Evolutionary conservation across 2,888 invertebrate species (phyloP).

Genomic region (Geotrupes spiniger): DNA sequence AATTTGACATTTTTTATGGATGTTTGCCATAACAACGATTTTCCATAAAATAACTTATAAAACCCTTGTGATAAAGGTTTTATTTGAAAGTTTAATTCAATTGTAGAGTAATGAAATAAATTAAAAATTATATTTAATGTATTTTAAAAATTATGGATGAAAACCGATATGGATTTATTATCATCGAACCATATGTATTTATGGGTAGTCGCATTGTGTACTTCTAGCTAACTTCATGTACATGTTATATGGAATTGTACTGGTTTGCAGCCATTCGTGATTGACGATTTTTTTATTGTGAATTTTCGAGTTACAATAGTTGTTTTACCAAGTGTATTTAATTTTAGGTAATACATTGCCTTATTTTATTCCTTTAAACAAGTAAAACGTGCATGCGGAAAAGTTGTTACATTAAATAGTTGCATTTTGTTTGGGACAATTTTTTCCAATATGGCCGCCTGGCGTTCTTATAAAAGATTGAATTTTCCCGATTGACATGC

Average conservation of each 20-base stretch:
- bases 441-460: constrained; percentile 33
- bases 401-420: constrained; percentile 15
- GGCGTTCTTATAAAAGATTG: constrained; percentile 31
- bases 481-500: constrained; percentile 14
- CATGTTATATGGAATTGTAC: background rate
- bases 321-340: constrained; percentile 11
- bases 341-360: constrained; percentile 18
- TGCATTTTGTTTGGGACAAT: constrained; percentile 23
- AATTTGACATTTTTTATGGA: too few species aligned
- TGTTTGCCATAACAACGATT: too few species aligned
- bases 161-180: too few species aligned
- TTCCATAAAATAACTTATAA: too few species aligned
- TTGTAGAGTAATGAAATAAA: too few species aligned
- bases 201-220: too few species aligned
- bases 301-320: constrained; percentile 15
- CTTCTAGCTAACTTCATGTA: too few species aligned
- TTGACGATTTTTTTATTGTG: constrained; percentile 17
- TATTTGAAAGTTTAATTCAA: too few species aligned
- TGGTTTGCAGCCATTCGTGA: constrained; percentile 22
- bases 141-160: too few species aligned
- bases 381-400: background rate
- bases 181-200: too few species aligned
- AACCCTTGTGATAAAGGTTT: too few species aligned
- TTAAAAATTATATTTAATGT: too few species aligned
- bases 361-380: constrained; percentile 7